Evolutionary conservation across 2,113 vertebrate genomes (phyloP).

Genomic region (Hassar affinis): DNA sequence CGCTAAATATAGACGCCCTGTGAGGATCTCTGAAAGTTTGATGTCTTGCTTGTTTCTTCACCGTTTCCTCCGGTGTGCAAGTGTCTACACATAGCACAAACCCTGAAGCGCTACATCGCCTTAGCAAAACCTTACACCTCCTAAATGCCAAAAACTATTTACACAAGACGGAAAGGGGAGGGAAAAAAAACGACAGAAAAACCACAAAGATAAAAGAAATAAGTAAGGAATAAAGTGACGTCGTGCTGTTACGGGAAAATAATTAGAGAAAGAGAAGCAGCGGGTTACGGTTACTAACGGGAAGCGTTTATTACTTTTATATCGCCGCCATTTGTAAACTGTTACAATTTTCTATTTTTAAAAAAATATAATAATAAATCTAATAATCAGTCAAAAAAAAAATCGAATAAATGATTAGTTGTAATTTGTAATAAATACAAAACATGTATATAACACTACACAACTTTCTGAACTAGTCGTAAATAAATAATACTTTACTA

Average conservation of each 20-base stretch:
- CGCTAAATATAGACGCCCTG: slow-evolving; percentile 11
- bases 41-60: slow-evolving; percentile 16
- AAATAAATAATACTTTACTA: too few relatives aligned
- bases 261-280: neutral
- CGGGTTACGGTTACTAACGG: too few relatives aligned
- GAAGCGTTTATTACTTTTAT: too few relatives aligned
- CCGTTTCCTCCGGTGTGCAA: neutral
- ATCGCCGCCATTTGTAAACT: too few relatives aligned
- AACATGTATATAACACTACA: too few relatives aligned
- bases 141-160: slow-evolving; percentile 21
- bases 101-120: slow-evolving; percentile 6
- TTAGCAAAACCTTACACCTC: slow-evolving; percentile 12
- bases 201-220: neutral
- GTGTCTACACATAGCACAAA: slow-evolving; percentile 12
- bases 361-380: too few relatives aligned
- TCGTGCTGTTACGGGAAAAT: neutral
- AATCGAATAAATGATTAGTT: too few relatives aligned
- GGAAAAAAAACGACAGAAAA: neutral
- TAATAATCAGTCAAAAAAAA: too few relatives aligned
- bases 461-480: too few relatives aligned
- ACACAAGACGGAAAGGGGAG: neutral
- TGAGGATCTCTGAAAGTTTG: slow-evolving; percentile 15
- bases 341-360: too few relatives aligned
- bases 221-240: neutral
- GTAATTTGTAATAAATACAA: too few relatives aligned